Evolutionary conservation across 2,113 vertebrate species (phyloP).

Genomic region (Paracanthobrama guichenoti): DNA sequence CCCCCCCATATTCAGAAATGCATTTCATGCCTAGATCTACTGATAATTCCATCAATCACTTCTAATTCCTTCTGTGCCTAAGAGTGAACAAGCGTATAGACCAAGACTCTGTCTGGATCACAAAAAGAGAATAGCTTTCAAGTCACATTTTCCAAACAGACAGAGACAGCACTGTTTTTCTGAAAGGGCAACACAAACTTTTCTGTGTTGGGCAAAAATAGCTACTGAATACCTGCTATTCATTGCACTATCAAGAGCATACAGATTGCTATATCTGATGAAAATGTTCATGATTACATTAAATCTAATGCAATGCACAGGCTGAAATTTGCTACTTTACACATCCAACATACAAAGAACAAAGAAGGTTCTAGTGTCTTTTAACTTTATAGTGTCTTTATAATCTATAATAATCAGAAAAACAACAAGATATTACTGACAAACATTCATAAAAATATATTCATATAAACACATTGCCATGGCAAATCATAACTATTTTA

Average conservation of each 20-base stretch:
- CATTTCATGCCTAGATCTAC: background rate
- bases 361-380: background rate
- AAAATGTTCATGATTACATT: background rate
- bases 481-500: background rate
- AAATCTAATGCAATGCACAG: conserved; percentile 12
- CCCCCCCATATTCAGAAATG: background rate
- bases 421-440: background rate
- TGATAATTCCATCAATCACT: background rate
- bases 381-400: background rate
- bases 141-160: conserved; percentile 44
- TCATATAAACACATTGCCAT: background rate
- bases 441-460: background rate
- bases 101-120: background rate
- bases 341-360: background rate
- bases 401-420: background rate
- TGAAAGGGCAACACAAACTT: conserved; percentile 39
- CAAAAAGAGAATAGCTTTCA: conserved; percentile 15
- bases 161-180: conserved; percentile 32
- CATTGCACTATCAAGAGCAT: background rate
- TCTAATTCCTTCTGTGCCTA: background rate
- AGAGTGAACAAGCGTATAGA: background rate
- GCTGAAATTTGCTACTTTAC: background rate
- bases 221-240: conserved; percentile 48
- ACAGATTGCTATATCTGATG: background rate
- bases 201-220: conserved; percentile 38